Base-by-base conservation (phyloP, 2,888 invertebrate genomes). In the Odontothrips loti region DNA sequence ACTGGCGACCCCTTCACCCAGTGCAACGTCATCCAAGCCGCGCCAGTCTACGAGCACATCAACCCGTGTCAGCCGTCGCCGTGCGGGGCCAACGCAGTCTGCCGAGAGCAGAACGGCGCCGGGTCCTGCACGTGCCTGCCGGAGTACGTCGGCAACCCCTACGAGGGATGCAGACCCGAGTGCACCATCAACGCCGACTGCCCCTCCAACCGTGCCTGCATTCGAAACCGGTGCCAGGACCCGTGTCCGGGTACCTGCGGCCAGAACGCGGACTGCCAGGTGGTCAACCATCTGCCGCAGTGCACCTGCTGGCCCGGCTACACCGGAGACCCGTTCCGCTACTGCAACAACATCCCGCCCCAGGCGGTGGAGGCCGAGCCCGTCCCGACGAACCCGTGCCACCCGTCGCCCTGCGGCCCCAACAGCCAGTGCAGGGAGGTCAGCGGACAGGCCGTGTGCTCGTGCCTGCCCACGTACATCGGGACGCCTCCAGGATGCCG, bases 121-220 rank as follows among this genome's bases (percentile, higher is more conserved):
- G 93, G 94, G 10, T 92, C 91, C 12, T 95, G 95, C 86, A 92
- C 93, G 34, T 95, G 95, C 86, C 88, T 92, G 85, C 90, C 92
- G 11, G 90, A 91, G 83, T 94, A 92, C 85, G 88, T 92, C 47
- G 95, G 95, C 27, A 90, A 91, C 85, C 95, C 95, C 27, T 89
- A 89, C 84, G 93, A 93, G 82, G 91, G 92, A 20, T 95, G 94
- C 86, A 89, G 94, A 84, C 95, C 94, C 15, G 94, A 94, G 87
- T 95, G 95, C 86, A 91, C 92, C 47, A 90, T 92, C 48, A 95
- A 93, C 85, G 91, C 93, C 0, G 95, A 95, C 87, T 96, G 96
- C 86, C 86, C 92, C 1, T 88, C 89, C 27, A 91, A 92, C 84
- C 91, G 91, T 85, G 93, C 95, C 4, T 96, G 96, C 85, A 88